Evolutionary conservation across 2,113 vertebrate species (phyloP), one percentile per base, ranked within the genome.

Genomic region (Crotalus horridus): DNA sequence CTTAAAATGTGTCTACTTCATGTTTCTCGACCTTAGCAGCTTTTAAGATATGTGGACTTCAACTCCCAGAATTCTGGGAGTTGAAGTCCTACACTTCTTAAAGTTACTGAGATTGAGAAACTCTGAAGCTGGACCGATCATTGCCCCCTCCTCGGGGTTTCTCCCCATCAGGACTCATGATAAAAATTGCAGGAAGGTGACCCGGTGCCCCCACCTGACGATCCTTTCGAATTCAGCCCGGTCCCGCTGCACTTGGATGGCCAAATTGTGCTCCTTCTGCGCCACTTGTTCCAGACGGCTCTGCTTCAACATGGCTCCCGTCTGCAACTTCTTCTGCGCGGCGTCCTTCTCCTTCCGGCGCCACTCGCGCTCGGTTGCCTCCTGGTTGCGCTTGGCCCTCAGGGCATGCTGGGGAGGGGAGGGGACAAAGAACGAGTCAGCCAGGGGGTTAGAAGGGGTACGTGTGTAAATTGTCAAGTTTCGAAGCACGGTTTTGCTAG

Each of bases 321-420:
- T 96, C 92, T 97, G 97, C 0, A 89, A 92, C 90, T 96, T 98
- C 94, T 94, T 98, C 59, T 9, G 93, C 0, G 94, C 96, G 0
- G 94, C 85, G 91, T 98, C 98, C 91, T 95, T 98, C 92, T 99
- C 98, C 90, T 97, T 98, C 20, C 86, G 97, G 89, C 99, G 98
- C 99, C 99, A 99, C 39, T 98, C 97, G 24, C 98, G 96, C 93
- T 99, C 98, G 0, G 97, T 87, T 0, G 94, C 97, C 55, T 99
- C 98, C 53, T 98, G 98, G 96, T 98, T 98, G 94, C 98, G 98
- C 85, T 97, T 98, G 89, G 98, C 98, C 29, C 98, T 96, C 89
- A 98, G 96, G 3, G 97, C 98, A 21, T 99, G 98, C 99, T 99
- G 87, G 17, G 55, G 5, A 48, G 61, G 17, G 48, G 9, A 48